These are phyloP conservation scores for Lasioglossum villosulum DNA, from an alignment of 2,888 invertebrate genomes.

Conservation along the genomic window DNA sequence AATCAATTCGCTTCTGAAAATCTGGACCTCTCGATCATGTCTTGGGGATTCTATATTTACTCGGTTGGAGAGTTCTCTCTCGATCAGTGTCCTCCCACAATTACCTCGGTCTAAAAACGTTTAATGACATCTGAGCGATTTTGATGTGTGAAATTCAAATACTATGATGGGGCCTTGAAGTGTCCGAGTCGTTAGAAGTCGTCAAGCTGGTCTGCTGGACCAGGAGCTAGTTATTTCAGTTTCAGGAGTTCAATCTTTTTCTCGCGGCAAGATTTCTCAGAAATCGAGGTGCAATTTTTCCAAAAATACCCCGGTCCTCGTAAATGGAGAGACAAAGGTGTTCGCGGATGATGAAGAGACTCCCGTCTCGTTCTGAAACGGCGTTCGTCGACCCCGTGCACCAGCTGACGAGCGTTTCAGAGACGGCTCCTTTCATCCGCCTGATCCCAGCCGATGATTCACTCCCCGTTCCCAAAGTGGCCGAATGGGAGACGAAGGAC, in stretches of 20 bases:
- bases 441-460: conserved; percentile 60
- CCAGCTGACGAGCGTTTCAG: conserved; percentile 58
- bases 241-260: neutral
- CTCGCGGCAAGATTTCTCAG: neutral
- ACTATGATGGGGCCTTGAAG: neutral
- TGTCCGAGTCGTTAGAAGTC: neutral
- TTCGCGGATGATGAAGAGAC: conserved; percentile 17
- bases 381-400: conserved; percentile 62
- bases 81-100: conserved; percentile 9
- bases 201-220: neutral
- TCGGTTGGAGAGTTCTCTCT: neutral
- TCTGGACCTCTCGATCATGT: neutral
- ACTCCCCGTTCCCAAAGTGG: conserved; percentile 52
- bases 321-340: conserved; percentile 31
- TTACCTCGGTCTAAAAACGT: neutral
- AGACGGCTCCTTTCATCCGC: conserved; percentile 58
- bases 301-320: neutral
- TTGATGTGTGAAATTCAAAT: neutral
- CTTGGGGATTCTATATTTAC: neutral
- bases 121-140: neutral
- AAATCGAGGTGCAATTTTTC: neutral
- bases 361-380: conserved; percentile 42
- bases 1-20: neutral
- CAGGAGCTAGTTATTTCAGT: too few species aligned
- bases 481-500: conserved; percentile 62